Evolutionary conservation across 2,888 invertebrate genomes (phyloP).

Genomic region (Trachelus iudaicus): DNA sequence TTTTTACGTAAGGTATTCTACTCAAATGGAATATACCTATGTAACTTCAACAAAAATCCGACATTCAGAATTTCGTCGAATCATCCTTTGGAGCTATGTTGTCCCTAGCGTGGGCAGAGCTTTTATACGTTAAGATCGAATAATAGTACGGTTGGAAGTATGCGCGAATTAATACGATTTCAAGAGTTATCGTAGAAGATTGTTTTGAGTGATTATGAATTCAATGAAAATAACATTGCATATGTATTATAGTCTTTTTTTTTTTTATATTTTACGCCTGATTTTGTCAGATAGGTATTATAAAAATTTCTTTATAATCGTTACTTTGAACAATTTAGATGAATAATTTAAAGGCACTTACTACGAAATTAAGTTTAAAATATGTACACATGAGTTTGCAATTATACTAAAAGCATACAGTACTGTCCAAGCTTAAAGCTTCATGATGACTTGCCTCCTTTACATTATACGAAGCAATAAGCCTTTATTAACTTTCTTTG

Average conservation of each 20-base stretch:
- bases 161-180: background rate
- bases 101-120: background rate
- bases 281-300: background rate
- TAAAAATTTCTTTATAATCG: background rate
- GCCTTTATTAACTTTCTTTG: slow-evolving; percentile 6
- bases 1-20: background rate
- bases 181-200: background rate
- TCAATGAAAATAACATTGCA: background rate
- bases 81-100: background rate
- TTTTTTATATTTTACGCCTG: background rate
- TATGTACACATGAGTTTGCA: background rate
- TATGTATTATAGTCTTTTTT: background rate
- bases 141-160: background rate
- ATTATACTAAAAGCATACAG: background rate
- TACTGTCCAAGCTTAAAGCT: background rate
- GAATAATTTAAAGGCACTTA: too few species aligned
- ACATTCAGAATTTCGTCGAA: background rate
- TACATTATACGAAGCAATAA: background rate
- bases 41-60: background rate
- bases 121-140: background rate
- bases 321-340: background rate
- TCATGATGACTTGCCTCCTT: background rate
- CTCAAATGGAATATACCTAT: background rate
- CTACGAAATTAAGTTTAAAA: background rate
- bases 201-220: background rate